Conservation (phyloP, 2,113 vertebrate genomes). For the Heloderma charlesbogerti region DNA sequence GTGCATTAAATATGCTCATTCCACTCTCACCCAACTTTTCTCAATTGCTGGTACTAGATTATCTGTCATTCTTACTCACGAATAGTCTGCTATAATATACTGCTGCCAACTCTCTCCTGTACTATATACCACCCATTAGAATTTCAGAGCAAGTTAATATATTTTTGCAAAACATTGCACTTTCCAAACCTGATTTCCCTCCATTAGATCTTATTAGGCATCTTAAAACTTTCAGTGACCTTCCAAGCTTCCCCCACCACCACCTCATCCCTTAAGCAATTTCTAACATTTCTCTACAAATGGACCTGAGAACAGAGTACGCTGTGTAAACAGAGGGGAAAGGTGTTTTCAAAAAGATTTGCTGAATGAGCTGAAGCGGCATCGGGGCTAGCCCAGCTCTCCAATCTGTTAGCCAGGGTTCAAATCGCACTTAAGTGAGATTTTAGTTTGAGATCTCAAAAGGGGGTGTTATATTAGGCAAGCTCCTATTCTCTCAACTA, state of each 20-base stretch:
- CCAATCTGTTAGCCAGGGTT: neutral
- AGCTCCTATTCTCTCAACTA: neutral
- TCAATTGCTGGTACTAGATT: neutral
- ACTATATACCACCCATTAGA: neutral
- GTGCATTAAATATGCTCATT: neutral
- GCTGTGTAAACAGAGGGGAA: neutral
- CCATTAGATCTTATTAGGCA: neutral
- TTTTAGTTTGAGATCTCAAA: too few species aligned
- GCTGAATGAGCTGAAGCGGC: neutral
- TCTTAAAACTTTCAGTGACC: neutral
- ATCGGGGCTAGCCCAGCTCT: neutral
- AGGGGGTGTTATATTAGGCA: neutral
- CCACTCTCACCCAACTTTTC: neutral
- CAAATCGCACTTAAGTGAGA: neutral
- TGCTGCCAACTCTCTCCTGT: neutral
- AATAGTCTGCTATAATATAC: neutral
- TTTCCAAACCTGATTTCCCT: conserved; percentile 16
- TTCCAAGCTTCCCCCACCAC: neutral
- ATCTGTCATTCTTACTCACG: conserved; percentile 21
- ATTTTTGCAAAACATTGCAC: neutral
- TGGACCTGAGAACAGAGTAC: neutral
- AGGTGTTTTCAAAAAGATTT: neutral
- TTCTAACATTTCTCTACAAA: neutral
- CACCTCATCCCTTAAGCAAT: neutral
- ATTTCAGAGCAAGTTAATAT: conserved; percentile 37